phyloP scores from a whole-genome alignment of 1,140 invertebrate genomes.

The Drosophila bifasciata region DNA sequence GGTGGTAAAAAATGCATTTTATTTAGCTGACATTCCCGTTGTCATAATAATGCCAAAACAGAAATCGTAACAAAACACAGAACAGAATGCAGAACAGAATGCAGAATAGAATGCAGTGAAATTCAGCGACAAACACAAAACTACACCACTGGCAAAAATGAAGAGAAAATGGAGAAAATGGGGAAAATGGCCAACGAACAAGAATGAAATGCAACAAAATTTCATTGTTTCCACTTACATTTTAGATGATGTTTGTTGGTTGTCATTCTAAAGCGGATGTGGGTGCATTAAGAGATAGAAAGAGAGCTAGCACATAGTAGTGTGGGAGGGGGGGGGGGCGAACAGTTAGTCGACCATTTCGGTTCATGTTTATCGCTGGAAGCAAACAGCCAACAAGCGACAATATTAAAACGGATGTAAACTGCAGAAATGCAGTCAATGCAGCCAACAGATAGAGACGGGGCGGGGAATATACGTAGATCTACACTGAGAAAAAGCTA shows the following conservation, averaged over 20 bases:
- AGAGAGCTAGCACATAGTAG: neutral
- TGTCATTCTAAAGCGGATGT: slow-evolving; percentile 24
- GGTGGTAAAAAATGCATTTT: neutral
- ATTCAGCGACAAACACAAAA: too few relatives aligned
- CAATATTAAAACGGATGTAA: slow-evolving; percentile 32
- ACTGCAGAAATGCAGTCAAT: slow-evolving; percentile 23
- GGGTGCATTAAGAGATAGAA: slow-evolving; percentile 36
- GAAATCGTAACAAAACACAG: too few relatives aligned
- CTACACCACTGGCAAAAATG: too few relatives aligned
- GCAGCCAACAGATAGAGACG: slow-evolving; percentile 6
- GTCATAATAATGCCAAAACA: slow-evolving; percentile 49
- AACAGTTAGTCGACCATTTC: slow-evolving; percentile 27
- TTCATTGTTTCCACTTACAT: slow-evolving; percentile 35
- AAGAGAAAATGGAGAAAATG: slow-evolving; percentile 12
- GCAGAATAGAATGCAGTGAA: too few relatives aligned
- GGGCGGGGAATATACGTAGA: too few relatives aligned
- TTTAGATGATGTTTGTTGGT: slow-evolving; percentile 14
- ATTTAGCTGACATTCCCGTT: slow-evolving; percentile 19
- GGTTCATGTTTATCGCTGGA: slow-evolving; percentile 38
- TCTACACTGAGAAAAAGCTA: too few relatives aligned
- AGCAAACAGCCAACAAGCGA: slow-evolving; percentile 10
- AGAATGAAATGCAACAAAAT: slow-evolving; percentile 42
- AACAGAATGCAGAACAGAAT: too few relatives aligned
- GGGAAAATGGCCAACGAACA: slow-evolving; percentile 7
- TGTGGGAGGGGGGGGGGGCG: neutral